Evolutionary conservation across 2,888 invertebrate species (phyloP).

Genomic region (Meiosimyza platycephala): DNA sequence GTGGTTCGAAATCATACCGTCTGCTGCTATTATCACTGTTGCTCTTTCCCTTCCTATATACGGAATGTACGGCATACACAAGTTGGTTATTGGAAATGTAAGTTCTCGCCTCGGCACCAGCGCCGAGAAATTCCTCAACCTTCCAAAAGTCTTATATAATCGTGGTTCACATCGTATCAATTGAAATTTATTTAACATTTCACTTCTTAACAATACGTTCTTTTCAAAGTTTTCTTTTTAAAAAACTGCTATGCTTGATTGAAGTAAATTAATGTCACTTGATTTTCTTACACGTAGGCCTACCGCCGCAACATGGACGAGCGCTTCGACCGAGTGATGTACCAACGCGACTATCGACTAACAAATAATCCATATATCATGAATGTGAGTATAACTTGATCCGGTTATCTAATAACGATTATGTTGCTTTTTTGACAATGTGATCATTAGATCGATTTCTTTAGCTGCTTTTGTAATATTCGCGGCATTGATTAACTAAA

Average conservation of each 20-base stretch:
- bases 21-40: slow-evolving; percentile 72
- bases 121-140: slow-evolving; percentile 11
- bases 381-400: slow-evolving; percentile 68
- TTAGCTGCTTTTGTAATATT: background rate
- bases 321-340: slow-evolving; percentile 70
- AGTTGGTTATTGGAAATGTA: slow-evolving; percentile 73
- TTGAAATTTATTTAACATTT: slow-evolving; percentile 52
- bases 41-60: slow-evolving; percentile 73
- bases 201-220: background rate
- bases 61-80: slow-evolving; percentile 73
- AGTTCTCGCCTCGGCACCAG: slow-evolving; percentile 61
- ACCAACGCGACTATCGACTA: slow-evolving; percentile 73
- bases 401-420: slow-evolving; percentile 21
- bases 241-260: background rate
- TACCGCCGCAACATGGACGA: slow-evolving; percentile 71
- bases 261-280: slow-evolving; percentile 25
- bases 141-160: slow-evolving; percentile 61
- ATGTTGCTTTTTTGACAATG: slow-evolving; percentile 15
- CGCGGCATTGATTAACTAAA: background rate
- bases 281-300: slow-evolving; percentile 64
- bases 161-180: slow-evolving; percentile 46
- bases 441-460: background rate
- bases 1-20: slow-evolving; percentile 81
- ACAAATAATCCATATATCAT: slow-evolving; percentile 73
- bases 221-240: background rate